A percentile compares a stretch with the other conserved stretches of the same genome.
phyloP scores from a whole-genome alignment of 2,113 vertebrate species.

The Tursiops truncatus region DNA sequence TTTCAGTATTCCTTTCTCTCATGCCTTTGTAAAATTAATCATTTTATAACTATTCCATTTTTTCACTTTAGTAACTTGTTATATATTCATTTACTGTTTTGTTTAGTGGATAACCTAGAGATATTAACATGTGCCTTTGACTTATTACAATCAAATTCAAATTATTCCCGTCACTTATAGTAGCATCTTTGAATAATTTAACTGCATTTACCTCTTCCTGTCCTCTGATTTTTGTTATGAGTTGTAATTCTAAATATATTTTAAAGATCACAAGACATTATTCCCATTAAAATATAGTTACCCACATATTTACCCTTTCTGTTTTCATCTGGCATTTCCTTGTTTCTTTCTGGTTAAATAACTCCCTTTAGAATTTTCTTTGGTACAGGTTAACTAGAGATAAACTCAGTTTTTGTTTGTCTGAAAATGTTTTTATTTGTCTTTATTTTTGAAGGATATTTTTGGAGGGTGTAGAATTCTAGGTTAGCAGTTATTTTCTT shows the following conservation, averaged over 20 bases:
- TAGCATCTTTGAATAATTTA: background rate
- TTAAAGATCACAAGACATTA: background rate
- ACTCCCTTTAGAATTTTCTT: background rate
- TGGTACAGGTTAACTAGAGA: background rate
- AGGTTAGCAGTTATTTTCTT: background rate
- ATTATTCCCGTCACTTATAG: background rate
- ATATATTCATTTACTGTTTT: background rate
- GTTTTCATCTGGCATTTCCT: background rate
- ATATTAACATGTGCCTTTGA: background rate
- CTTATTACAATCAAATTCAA: background rate
- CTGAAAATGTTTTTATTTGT: background rate
- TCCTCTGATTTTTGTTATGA: background rate
- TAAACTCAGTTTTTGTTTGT: background rate
- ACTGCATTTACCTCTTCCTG: background rate
- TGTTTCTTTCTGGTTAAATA: background rate
- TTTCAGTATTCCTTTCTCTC: background rate
- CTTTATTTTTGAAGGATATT: background rate
- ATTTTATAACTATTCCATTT: background rate
- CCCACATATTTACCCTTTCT: background rate
- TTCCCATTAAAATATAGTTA: background rate
- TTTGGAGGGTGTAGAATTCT: background rate
- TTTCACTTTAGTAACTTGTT: background rate
- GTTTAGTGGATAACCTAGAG: no score
- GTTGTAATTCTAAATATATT: conserved; percentile 6
- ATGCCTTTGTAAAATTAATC: background rate